Base-by-base conservation (phyloP, 2,113 vertebrate genomes). In the Zootoca vivipara region DNA sequence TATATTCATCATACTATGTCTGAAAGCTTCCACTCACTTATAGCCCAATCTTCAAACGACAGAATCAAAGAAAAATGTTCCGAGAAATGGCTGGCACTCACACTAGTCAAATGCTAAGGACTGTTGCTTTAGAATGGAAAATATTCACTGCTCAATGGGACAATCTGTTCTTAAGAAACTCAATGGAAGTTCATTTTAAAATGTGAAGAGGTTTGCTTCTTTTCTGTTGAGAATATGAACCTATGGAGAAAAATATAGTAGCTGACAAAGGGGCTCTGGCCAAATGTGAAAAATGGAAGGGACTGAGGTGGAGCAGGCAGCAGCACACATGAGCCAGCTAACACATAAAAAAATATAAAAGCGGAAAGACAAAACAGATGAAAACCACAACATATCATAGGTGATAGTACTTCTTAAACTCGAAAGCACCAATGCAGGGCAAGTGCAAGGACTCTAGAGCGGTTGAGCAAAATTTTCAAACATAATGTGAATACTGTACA, bases 121-220 rank as follows among this genome's bases (percentile, higher is more conserved):
- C 28, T 40, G 52, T 79, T 28, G 30, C 75, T 67, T 78, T 20
- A 86, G 30, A 78, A 70, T 16, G 84, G 82, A 16, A 85, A 88
- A 88, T 5, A 65, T 22, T 69, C n/a, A 26, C 20, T 42, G 5
- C 33, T 78, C n/a, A 80, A 42, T 0, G 79, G 81, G 62, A 80
- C 38, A 40, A 89, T 73, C 58, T 85, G 6, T 69, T 88, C 85
- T 85, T 79, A 86, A 89, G 73, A 40, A 38, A 79, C 38, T 13
- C 5, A 82, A 67, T 75, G 22, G 26, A 88, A 85, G 87, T 33
- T 22, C 35, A 72, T 64, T 75, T 24, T 16, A 80, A 88, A 79
- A 73, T 65, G 79, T 0, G 22, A 46, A 18, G 30, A 12, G 2
- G 22, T 35, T 80, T 56, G 78, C 64, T 70, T 70, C 67, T 28